Conservation (phyloP, 2,797 vertebrate species). For the Hapalemur alaotrensis region DNA sequence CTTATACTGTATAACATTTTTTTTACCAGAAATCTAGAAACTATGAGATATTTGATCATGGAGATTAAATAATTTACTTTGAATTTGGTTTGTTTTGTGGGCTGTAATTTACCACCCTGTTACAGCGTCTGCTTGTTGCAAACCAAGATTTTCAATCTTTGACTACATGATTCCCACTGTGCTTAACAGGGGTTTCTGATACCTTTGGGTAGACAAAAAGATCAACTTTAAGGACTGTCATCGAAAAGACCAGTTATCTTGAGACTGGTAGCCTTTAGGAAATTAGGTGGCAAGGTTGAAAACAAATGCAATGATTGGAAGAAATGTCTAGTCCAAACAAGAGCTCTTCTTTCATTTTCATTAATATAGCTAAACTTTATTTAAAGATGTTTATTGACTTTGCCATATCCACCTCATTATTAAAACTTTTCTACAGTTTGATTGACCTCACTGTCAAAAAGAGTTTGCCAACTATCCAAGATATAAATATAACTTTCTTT, state of each 20-base stretch:
- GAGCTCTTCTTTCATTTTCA: slow-evolving; percentile 7
- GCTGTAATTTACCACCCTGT: neutral
- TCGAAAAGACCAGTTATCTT: slow-evolving; percentile 31
- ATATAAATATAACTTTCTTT: slow-evolving; percentile 53
- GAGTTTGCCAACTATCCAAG: slow-evolving; percentile 37
- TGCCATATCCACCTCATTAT: slow-evolving; percentile 50
- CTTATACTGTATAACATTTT: neutral
- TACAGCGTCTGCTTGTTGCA: neutral
- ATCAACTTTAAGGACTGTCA: neutral
- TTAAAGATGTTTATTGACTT: slow-evolving; percentile 49
- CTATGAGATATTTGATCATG: neutral
- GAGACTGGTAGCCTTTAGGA: neutral
- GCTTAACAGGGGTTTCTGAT: neutral
- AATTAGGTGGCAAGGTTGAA: neutral
- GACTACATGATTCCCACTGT: neutral
- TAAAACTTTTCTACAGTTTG: slow-evolving; percentile 36
- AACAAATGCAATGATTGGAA: slow-evolving; percentile 14
- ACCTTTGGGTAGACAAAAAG: neutral
- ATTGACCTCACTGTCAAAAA: slow-evolving; percentile 38
- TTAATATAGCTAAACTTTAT: slow-evolving; percentile 30
- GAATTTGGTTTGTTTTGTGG: neutral
- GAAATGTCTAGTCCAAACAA: slow-evolving; percentile 16
- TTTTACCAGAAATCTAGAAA: neutral
- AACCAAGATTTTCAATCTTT: neutral
- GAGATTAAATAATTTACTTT: neutral